Evolutionary conservation across 1,140 invertebrate species (phyloP), one percentile per base, ranked within the genome.

Genomic region (Pararge aegeria): DNA sequence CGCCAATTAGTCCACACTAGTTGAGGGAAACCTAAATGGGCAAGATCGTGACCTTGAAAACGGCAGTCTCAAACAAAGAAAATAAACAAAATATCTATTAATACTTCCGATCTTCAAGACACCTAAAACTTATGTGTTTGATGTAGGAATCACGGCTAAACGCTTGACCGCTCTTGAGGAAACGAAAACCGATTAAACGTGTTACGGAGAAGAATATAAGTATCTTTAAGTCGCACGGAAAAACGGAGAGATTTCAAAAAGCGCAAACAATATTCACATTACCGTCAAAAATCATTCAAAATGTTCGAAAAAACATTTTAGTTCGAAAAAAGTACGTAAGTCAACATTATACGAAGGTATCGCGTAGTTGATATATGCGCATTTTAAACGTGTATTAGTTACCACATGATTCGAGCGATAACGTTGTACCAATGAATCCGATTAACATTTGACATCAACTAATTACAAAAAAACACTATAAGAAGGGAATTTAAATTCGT

Each of bases 1-100:
- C 19, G 71, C 76, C 76, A 83, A 71, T 34, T 55, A 58, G 53
- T 59, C 18, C 46, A 48, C 40, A 42, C 55, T 24, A 37, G 21
- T 63, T 61, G 48, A 46, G 27, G 44, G 29, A 57, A 50, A 61
- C 62, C 62, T 68, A 68, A 55, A 61, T 30, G 50, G 54, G 34
- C 21, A 49, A 56, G 13, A 54, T 15, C 0, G n/a, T 34, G 56
- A 53, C 55, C 53, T 61, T 53, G 44, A 61, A 21, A 55, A 50
- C 52, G 44, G 30, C 59, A 56, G 60, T 62, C 54, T 56, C 54
- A 27, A 51, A 56, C 48, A 51, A 62, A 56, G 37, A n/a, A 42
- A 19, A 37, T 49, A 46, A 42, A 18, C 15, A 42, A 12, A 46
- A 46, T 21, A 5, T 27, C 13, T n/a, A n/a, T n/a, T n/a, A n/a